phyloP scores from a whole-genome alignment of 2,113 vertebrate genomes.

The Fukomys damarensis region DNA sequence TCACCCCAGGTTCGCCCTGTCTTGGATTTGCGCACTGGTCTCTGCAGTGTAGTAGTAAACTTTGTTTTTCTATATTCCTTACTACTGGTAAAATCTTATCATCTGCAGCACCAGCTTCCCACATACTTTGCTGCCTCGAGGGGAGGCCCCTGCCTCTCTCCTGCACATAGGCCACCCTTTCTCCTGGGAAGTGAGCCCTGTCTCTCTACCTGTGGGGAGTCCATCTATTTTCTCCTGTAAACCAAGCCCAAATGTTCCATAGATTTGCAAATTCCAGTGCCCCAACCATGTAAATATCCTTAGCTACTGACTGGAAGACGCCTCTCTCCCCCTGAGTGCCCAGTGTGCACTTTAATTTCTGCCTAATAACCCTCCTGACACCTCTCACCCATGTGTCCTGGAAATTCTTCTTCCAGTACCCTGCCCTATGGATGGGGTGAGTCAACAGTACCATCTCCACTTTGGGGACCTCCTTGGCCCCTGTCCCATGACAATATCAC shows the following conservation, averaged over 20 bases:
- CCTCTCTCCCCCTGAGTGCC: background rate
- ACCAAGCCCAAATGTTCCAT: background rate
- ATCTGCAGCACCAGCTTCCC: background rate
- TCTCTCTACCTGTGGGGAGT: background rate
- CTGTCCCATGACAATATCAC: background rate
- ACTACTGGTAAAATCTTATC: background rate
- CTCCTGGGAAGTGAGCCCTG: background rate
- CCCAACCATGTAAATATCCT: background rate
- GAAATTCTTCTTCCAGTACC: background rate
- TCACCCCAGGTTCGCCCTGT: fast-evolving
- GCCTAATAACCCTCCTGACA: background rate
- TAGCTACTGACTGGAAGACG: background rate
- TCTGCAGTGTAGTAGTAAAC: background rate
- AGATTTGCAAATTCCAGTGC: background rate
- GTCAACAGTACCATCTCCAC: background rate
- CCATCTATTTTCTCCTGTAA: background rate
- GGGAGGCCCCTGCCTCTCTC: background rate
- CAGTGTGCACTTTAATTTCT: background rate
- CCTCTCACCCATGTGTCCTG: background rate
- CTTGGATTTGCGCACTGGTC: background rate
- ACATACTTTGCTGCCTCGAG: background rate
- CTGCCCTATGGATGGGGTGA: background rate
- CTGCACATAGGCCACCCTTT: background rate
- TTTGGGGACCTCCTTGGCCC: background rate
- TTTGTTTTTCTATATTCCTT: background rate